Percentiles rank a stretch among this genome's conserved stretches.
These are phyloP conservation scores for Andinoacara biseriatus DNA, from an alignment of 2,113 vertebrate genomes.

Conservation along the genomic window DNA sequence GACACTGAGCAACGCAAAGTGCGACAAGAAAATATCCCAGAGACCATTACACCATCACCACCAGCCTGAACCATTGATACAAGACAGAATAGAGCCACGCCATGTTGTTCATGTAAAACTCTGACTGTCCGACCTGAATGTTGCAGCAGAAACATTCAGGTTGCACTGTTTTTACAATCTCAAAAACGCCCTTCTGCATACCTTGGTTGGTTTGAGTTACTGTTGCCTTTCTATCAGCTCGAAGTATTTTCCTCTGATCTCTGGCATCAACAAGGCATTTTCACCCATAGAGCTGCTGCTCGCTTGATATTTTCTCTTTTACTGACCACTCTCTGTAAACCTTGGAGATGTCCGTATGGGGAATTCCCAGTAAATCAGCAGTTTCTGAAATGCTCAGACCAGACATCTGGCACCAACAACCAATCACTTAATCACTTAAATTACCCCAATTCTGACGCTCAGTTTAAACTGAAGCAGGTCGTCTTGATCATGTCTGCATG, in stretches of 20 bases:
- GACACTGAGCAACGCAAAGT: no score
- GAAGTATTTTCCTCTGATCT: background rate
- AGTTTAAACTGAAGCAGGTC: background rate
- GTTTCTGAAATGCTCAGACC: no score
- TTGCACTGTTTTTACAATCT: background rate
- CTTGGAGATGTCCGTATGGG: background rate
- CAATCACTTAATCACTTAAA: background rate
- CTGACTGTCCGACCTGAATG: background rate
- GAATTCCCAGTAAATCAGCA: background rate
- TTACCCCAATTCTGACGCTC: background rate
- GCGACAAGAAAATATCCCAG: background rate
- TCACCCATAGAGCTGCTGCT: background rate
- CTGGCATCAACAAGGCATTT: background rate
- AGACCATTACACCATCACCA: background rate
- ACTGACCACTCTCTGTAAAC: background rate
- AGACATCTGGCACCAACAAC: background rate
- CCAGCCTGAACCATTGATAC: background rate
- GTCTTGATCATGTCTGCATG: background rate
- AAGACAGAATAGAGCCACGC: fast-evolving
- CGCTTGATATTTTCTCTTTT: background rate
- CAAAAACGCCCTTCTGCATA: background rate
- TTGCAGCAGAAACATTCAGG: background rate
- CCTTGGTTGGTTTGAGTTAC: background rate
- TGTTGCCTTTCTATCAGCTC: background rate
- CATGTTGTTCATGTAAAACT: background rate